Base-by-base conservation (phyloP, 92 coral and sea anemone species). In the Porites divaricata region DNA sequence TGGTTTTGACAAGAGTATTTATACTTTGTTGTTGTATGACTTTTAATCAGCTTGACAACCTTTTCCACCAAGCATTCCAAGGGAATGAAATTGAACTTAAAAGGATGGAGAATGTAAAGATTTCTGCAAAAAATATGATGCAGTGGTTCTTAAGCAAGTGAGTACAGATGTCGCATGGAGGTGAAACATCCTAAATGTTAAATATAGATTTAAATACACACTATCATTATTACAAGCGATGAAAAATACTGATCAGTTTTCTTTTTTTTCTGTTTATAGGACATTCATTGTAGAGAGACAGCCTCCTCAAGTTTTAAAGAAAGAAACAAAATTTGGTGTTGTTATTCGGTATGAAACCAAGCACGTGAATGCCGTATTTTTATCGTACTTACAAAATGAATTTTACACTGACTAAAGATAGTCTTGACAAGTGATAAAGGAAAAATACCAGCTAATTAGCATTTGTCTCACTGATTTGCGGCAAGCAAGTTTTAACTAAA, bases 231-330 rank as follows among this genome's bases (percentile, higher is more conserved):
- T 35, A 35, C 45, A 35, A 35, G 45, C 45, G 4, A 35, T 35
- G 4, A 35, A 4, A 35, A 35, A 6, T 35, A 35, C 45, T 35
- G 6, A 35, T 4, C 45, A 35, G 59, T 11, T 54, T 54, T 53
- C 13, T 53, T 53, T 53, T 53, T 53, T 54, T 54, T 8, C 16
- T 54, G 45, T 35, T 35, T 54, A 11, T 13, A 96, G 99, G 79
- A 79, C 97, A 24, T 97, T 97, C 63, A 81, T 97, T 25, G 88
- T 97, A 70, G 98, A 95, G 56, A 95, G 90, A 63, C 99, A 97
- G 75, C 95, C 99, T 20, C 98, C 94, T 10, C 99, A 97, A 83
- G 98, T 97, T 24, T 71, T 97, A 65, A 97, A 97, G 91, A 97
- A 92, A 28, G 90, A 88, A 77, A 97, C 99, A 13, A 95, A 95